These are phyloP conservation scores for Bactericera cockerelli DNA, from an alignment of 1,140 invertebrate species.

Conservation along the genomic window DNA sequence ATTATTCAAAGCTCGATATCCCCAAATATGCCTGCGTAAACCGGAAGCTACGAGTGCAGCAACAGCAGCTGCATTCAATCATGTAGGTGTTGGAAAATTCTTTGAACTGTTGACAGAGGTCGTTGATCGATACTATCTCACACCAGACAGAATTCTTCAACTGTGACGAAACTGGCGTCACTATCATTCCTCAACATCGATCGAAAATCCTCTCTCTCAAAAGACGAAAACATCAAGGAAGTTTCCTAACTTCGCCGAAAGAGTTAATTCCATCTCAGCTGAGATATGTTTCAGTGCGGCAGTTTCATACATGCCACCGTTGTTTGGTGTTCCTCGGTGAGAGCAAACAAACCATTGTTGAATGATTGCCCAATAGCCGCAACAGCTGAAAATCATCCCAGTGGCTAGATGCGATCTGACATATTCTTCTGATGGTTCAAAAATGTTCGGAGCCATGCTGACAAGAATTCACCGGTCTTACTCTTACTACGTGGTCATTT, in stretches of 20 bases:
- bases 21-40: conserved; percentile 26
- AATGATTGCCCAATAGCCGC: no score
- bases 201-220: background rate
- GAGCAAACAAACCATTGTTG: no score
- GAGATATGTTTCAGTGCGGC: no score
- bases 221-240: background rate
- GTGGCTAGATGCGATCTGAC: no score
- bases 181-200: no score
- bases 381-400: no score
- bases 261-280: background rate
- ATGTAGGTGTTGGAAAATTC: conserved; percentile 23
- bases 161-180: background rate
- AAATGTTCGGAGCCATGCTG: no score
- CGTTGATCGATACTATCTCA: background rate
- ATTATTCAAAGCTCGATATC: conserved; percentile 21
- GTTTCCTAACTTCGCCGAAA: background rate
- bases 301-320: no score
- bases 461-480: no score
- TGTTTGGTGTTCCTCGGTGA: no score
- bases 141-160: background rate
- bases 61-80: conserved; percentile 30
- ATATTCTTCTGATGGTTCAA: no score
- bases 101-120: conserved; percentile 18
- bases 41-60: conserved; percentile 29
- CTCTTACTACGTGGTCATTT: no score